phyloP scores from a whole-genome alignment of 1,140 invertebrate genomes.

The Liolophura sinensis region DNA sequence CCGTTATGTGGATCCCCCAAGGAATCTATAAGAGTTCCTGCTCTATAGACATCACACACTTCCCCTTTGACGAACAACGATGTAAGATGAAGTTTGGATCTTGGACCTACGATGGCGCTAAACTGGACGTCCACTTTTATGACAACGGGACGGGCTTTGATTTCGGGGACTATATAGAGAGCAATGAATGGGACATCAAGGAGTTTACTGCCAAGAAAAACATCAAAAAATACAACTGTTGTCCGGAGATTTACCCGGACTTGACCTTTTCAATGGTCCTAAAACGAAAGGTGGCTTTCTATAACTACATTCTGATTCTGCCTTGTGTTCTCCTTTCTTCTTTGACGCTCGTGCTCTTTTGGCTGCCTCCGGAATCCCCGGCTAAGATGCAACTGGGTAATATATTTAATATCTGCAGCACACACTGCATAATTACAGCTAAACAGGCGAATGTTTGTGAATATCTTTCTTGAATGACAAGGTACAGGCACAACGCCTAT shows the following conservation, averaged over 20 bases:
- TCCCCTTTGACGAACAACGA: conserved; percentile 57
- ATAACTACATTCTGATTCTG: conserved; percentile 59
- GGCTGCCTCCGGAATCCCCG: conserved; percentile 59
- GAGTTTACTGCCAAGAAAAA: conserved; percentile 40
- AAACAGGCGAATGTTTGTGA: too few species aligned
- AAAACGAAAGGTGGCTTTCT: conserved; percentile 55
- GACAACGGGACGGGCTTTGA: conserved; percentile 45
- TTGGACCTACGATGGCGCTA: conserved; percentile 58
- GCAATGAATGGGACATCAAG: conserved; percentile 59
- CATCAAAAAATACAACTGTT: conserved; percentile 55
- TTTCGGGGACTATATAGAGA: conserved; percentile 52
- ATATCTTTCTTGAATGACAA: too few species aligned
- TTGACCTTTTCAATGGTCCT: conserved; percentile 54
- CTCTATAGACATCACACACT: conserved; percentile 65
- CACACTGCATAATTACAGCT: too few species aligned
- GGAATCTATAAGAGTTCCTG: conserved; percentile 99
- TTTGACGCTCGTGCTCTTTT: conserved; percentile 59
- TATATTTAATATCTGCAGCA: too few species aligned
- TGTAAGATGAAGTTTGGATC: conserved; percentile 58
- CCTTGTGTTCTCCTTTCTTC: conserved; percentile 58
- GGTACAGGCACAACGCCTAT: too few species aligned
- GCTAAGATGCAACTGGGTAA: conserved; percentile 60
- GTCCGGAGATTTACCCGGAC: conserved; percentile 55
- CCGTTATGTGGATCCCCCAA: conserved; percentile 95
- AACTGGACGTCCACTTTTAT: conserved; percentile 52